Evolutionary conservation across 64 coral and sea anemone species (phyloP).

Genomic region (Pocillopora verrucosa): DNA sequence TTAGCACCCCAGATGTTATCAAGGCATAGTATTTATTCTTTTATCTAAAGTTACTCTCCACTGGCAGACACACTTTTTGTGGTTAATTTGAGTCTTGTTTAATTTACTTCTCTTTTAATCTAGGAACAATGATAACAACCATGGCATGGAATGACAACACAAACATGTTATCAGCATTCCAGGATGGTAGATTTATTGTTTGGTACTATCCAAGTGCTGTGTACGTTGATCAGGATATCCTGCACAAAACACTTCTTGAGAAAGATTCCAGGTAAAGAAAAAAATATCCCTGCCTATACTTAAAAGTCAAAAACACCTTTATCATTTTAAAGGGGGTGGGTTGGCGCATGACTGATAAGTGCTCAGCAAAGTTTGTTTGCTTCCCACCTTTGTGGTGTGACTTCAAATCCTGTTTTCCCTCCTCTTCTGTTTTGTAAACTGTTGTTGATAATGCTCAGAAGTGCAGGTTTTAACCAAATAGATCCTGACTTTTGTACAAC

Average conservation of each 20-base stretch:
- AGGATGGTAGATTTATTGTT: slow-evolving; percentile 80
- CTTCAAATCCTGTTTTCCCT: no score
- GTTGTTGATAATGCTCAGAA: no score
- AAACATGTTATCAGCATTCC: slow-evolving; percentile 80
- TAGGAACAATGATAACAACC: slow-evolving; percentile 83
- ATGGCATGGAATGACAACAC: slow-evolving; percentile 81
- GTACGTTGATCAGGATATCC: slow-evolving; percentile 67
- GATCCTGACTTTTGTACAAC: no score
- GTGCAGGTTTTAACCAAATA: no score
- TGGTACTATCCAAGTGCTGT: slow-evolving; percentile 88
- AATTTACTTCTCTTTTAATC: not conserved
- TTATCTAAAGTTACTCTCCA: not conserved
- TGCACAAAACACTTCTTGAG: slow-evolving; percentile 69
- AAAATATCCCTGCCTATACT: no score
- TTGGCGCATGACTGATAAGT: not conserved
- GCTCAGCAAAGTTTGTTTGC: no score
- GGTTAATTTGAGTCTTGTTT: not conserved
- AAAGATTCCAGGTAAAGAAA: slow-evolving; percentile 78
- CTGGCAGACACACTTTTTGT: not conserved
- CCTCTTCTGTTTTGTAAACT: no score
- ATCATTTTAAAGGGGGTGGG: no score
- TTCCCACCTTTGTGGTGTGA: no score
- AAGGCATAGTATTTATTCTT: no score
- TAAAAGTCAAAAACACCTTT: no score
- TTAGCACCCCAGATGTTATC: no score